Conservation (phyloP, 2,797 vertebrate species). For the Anolis apletophallus region DNA sequence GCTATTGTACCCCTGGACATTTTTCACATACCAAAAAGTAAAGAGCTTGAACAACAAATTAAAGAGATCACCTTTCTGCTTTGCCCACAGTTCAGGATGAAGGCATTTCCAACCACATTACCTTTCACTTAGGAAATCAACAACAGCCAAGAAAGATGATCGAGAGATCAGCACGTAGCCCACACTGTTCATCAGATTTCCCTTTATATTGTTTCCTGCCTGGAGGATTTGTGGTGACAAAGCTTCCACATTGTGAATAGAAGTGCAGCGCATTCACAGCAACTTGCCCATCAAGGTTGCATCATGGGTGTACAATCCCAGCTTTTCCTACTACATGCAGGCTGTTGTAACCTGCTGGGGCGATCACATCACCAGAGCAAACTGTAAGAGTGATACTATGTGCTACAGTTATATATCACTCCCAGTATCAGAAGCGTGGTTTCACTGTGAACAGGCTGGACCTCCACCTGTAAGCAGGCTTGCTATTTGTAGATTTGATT, state of each 20-base stretch:
- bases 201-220: background rate
- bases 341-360: background rate
- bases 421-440: background rate
- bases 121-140: conserved; percentile 45
- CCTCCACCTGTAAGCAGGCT: too few species aligned
- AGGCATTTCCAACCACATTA: conserved; percentile 65
- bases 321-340: background rate
- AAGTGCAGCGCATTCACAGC: background rate
- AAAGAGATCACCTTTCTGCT: conserved; percentile 30
- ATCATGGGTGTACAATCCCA: background rate
- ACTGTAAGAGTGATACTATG: background rate
- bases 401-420: background rate
- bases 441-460: background rate
- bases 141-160: background rate
- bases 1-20: conserved; percentile 66
- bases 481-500: too few species aligned
- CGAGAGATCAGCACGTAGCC: background rate
- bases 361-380: background rate
- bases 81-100: conserved; percentile 67
- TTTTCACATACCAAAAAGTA: conserved; percentile 69
- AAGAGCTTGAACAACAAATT: conserved; percentile 70
- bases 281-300: background rate
- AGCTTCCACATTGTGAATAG: background rate
- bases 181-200: conserved; percentile 1
- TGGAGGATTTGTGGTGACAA: background rate